phyloP scores from a whole-genome alignment of 2,113 vertebrate species.

The Hippocampus comes region DNA sequence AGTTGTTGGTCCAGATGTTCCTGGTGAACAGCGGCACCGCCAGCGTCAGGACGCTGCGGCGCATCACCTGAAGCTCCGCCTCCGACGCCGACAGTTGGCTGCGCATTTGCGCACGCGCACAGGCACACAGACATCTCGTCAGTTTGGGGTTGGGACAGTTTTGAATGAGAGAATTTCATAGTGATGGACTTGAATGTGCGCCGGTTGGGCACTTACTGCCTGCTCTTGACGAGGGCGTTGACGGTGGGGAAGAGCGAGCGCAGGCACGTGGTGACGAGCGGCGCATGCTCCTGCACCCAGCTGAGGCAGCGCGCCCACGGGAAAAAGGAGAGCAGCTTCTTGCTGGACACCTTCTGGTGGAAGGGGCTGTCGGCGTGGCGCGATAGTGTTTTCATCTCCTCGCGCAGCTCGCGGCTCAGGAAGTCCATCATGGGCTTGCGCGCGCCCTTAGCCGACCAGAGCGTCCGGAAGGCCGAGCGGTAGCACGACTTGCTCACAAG shows the following conservation, averaged over 20 bases:
- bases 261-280: conserved; percentile 57
- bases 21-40: conserved; percentile 64
- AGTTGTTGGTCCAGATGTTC: conserved; percentile 69
- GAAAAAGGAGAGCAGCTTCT: conserved; percentile 55
- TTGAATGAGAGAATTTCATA: too few species aligned
- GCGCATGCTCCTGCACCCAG: conserved; percentile 60
- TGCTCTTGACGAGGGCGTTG: conserved; percentile 47
- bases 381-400: conserved; percentile 58
- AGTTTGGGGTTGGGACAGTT: too few species aligned
- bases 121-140: neutral
- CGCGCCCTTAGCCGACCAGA: conserved; percentile 61
- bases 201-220: conserved; percentile 38
- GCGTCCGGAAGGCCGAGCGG: conserved; percentile 51
- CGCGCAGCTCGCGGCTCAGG: conserved; percentile 53
- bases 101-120: neutral
- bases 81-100: conserved; percentile 58
- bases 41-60: conserved; percentile 54
- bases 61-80: conserved; percentile 53
- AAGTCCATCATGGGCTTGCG: conserved; percentile 67
- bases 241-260: conserved; percentile 57
- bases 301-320: conserved; percentile 57
- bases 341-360: conserved; percentile 58
- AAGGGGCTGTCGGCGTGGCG: conserved; percentile 53
- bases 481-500: conserved; percentile 63
- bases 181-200: too few species aligned